Conservation (phyloP, 2,888 invertebrate species). For the Deladenus siricidicola region DNA sequence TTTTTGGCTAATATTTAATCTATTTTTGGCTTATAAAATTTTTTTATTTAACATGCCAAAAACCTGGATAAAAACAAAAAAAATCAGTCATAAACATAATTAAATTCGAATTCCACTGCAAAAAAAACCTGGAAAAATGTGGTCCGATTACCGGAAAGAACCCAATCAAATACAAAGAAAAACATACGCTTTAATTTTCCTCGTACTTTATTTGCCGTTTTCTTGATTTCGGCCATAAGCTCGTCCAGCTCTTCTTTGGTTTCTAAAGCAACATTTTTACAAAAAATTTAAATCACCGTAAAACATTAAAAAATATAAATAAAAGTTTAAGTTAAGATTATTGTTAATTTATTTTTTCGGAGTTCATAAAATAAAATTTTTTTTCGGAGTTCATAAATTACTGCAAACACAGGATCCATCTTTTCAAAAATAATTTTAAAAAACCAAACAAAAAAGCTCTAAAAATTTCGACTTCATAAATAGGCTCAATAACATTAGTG, state of each 20-base stretch:
- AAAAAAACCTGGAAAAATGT: neutral
- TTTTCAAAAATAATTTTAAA: too few relatives aligned
- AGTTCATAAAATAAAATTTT: neutral
- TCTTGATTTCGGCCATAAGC: conserved; percentile 99
- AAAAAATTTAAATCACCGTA: too few relatives aligned
- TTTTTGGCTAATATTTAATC: too few relatives aligned
- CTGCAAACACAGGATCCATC: too few relatives aligned
- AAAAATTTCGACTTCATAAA: too few relatives aligned
- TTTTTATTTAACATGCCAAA: too few relatives aligned
- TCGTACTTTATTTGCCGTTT: conserved; percentile 96
- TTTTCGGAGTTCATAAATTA: too few relatives aligned
- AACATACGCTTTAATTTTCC: conserved; percentile 51
- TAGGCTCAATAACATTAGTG: too few relatives aligned
- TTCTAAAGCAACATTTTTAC: conserved; percentile 73
- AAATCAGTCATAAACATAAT: neutral
- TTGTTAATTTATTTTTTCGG: neutral
- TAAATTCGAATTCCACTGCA: neutral
- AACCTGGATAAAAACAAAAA: too few relatives aligned
- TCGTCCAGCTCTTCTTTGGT: conserved; percentile 99
- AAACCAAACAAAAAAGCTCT: too few relatives aligned
- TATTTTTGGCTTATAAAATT: too few relatives aligned
- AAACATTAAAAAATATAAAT: neutral
- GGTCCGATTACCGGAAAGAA: neutral
- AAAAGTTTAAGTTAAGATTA: neutral
- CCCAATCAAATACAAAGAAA: too few relatives aligned